Evolutionary conservation across 2,797 vertebrate genomes (phyloP).

Genomic region (Myotis planiceps): DNA sequence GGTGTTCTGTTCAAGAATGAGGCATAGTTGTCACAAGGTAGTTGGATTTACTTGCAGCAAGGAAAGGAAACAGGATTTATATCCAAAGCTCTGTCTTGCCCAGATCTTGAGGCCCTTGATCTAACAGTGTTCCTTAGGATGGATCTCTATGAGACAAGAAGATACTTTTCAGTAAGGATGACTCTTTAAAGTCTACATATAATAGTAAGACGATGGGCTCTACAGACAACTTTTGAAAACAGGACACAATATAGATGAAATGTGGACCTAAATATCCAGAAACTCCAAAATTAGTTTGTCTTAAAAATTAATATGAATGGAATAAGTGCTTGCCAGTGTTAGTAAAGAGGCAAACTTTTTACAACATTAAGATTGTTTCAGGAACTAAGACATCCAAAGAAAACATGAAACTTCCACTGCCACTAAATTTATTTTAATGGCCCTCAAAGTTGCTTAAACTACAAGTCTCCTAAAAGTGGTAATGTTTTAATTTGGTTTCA

Average conservation of each 20-base stretch:
- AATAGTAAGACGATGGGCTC: background rate
- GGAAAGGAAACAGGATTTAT: background rate
- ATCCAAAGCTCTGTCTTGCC: background rate
- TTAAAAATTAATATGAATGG: background rate
- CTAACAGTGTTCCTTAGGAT: background rate
- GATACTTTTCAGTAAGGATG: background rate
- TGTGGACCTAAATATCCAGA: background rate
- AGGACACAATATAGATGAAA: background rate
- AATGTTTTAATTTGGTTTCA: background rate
- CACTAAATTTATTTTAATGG: slow-evolving; percentile 9
- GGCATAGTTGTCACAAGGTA: background rate
- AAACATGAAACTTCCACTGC: slow-evolving; percentile 2
- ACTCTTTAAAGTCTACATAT: background rate
- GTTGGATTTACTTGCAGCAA: background rate
- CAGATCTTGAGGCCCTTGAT: background rate
- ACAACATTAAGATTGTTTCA: background rate
- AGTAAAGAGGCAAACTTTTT: background rate
- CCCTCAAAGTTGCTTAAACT: background rate
- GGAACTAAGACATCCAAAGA: slow-evolving; percentile 16
- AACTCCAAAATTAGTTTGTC: background rate
- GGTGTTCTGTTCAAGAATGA: background rate
- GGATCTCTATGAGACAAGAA: background rate
- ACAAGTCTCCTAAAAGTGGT: background rate
- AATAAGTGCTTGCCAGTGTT: background rate
- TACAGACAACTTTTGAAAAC: background rate